These are phyloP conservation scores for Theocolax elegans DNA, from an alignment of 1,140 invertebrate genomes.

Conservation along the genomic window DNA sequence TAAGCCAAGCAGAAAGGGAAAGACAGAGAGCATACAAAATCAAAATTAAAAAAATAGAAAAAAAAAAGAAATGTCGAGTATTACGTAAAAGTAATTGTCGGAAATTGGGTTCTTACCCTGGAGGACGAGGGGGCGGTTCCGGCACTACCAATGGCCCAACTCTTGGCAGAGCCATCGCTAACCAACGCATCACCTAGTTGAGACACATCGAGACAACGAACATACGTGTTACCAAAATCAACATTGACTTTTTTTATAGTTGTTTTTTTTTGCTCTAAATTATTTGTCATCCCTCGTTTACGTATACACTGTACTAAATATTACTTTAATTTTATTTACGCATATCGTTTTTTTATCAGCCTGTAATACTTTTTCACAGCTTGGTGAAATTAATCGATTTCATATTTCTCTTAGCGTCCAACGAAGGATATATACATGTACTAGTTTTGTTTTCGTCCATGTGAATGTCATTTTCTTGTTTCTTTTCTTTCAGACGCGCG, in stretches of 20 bases:
- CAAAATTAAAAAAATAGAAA: slow-evolving; percentile 55
- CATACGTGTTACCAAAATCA: slow-evolving; percentile 37
- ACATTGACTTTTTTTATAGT: too few species aligned
- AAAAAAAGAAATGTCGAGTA: too few species aligned
- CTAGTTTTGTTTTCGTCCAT: too few species aligned
- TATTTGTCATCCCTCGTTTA: too few species aligned
- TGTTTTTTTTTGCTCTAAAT: slow-evolving; percentile 30
- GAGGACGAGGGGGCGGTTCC: slow-evolving; percentile 70
- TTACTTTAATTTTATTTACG: too few species aligned
- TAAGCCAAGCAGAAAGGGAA: slow-evolving; percentile 67
- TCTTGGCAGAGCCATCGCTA: slow-evolving; percentile 68
- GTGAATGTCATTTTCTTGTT: too few species aligned
- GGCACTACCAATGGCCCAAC: slow-evolving; percentile 68
- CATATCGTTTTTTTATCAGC: slow-evolving; percentile 18
- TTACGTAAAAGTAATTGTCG: slow-evolving; percentile 66
- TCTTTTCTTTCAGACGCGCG: too few species aligned
- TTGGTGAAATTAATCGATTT: too few species aligned
- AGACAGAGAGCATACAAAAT: slow-evolving; percentile 45
- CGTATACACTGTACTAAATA: too few species aligned
- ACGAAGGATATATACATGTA: too few species aligned
- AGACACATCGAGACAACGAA: slow-evolving; percentile 60
- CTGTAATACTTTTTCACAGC: slow-evolving; percentile 63
- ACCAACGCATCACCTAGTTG: slow-evolving; percentile 68
- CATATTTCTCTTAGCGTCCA: too few species aligned
- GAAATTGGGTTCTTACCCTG: slow-evolving; percentile 72